These are phyloP conservation scores for Acrocephalus arundinaceus DNA, from an alignment of 2,113 vertebrate species.

Conservation along the genomic window DNA sequence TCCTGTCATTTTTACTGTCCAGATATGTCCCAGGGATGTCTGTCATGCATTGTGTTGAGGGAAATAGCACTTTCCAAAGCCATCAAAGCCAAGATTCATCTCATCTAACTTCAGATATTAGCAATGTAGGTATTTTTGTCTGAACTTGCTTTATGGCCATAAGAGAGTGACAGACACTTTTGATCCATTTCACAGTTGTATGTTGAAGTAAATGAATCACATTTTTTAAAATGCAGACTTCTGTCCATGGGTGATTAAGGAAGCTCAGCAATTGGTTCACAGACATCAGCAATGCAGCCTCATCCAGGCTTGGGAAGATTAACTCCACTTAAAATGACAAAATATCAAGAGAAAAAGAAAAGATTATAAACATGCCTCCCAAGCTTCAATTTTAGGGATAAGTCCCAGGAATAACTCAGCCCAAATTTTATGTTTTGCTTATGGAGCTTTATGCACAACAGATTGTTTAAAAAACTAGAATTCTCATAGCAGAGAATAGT, in stretches of 20 bases:
- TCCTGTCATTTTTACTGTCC: background rate
- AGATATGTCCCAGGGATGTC: background rate
- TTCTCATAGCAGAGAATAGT: background rate
- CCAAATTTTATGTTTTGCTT: background rate
- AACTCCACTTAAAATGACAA: background rate
- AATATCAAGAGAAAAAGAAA: background rate
- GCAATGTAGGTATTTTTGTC: background rate
- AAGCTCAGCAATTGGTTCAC: background rate
- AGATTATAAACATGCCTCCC: background rate
- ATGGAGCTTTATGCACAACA: background rate
- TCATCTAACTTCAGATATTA: background rate
- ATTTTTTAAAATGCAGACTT: background rate
- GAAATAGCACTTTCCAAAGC: background rate
- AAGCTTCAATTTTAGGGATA: background rate
- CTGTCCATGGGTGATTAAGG: background rate
- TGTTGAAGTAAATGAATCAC: background rate
- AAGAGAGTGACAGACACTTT: background rate
- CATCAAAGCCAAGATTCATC: background rate
- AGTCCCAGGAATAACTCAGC: background rate
- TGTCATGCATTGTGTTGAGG: background rate
- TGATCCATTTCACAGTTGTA: background rate
- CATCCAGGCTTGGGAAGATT: background rate
- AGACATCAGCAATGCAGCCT: background rate
- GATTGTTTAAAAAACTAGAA: background rate
- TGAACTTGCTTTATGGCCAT: background rate